Conservation (phyloP, 2,797 vertebrate species). For the Morelia viridis region DNA sequence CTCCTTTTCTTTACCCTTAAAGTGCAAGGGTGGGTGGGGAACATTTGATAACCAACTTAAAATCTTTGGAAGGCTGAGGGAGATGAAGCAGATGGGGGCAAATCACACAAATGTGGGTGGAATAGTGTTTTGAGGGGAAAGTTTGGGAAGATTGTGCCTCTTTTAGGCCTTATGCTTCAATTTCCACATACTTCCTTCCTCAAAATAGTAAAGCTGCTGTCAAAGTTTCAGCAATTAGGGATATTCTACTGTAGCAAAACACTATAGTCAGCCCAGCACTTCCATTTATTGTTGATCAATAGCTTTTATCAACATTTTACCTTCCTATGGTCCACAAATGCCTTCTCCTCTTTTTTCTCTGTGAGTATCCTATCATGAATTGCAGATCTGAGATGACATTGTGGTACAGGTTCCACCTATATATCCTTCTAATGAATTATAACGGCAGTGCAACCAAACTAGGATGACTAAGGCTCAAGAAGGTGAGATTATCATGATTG, state of each 20-base stretch:
- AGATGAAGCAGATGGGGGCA: not conserved
- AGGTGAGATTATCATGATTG: not conserved
- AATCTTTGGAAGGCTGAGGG: not conserved
- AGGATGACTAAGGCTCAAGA: not conserved
- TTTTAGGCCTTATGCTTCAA: not conserved
- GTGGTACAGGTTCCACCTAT: not conserved
- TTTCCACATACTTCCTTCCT: not conserved
- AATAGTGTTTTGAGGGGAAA: not conserved
- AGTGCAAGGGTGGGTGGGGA: not conserved
- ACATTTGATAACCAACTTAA: not conserved
- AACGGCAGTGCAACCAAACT: not conserved
- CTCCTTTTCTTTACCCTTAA: not conserved
- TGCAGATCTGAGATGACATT: not conserved
- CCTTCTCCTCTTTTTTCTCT: not conserved
- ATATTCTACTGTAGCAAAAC: not conserved
- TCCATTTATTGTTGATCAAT: not conserved
- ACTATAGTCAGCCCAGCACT: not conserved
- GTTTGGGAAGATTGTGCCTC: not conserved
- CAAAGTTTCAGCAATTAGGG: not conserved
- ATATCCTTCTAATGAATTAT: not conserved
- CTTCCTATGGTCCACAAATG: not conserved
- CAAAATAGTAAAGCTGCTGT: not conserved
- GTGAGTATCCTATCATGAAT: not conserved
- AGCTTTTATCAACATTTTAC: not conserved
- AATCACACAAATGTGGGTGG: not conserved